These are phyloP conservation scores for Medauroidea extradentata DNA, from an alignment of 1,140 invertebrate genomes.

Conservation along the genomic window DNA sequence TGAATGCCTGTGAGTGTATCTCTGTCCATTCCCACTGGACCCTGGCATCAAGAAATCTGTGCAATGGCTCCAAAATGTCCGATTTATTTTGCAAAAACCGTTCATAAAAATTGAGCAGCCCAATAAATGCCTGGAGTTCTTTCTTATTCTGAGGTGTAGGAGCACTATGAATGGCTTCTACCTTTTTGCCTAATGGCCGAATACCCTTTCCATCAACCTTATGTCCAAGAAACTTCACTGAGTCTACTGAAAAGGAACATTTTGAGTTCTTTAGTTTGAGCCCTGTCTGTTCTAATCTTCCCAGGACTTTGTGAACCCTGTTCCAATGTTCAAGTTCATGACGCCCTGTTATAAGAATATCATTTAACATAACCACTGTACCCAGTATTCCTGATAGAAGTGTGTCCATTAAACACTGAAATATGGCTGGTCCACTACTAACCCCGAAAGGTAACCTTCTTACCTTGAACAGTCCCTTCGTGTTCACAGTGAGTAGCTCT, in stretches of 20 bases:
- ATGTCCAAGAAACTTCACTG: constrained; percentile 22
- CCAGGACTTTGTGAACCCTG: constrained; percentile 20
- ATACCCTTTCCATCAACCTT: constrained; percentile 23
- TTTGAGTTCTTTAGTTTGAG: too few relatives aligned
- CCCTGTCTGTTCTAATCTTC: background rate
- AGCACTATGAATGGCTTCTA: constrained; percentile 7
- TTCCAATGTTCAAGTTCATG: constrained; percentile 21
- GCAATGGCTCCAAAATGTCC: constrained; percentile 19
- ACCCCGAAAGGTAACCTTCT: constrained; percentile 39
- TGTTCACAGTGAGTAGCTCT: constrained; percentile 14
- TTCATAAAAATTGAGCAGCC: constrained; percentile 21
- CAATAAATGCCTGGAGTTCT: constrained; percentile 22
- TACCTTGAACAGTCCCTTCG: constrained; percentile 31
- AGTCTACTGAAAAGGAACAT: too few relatives aligned
- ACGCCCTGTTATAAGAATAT: constrained; percentile 25
- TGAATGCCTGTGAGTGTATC: constrained; percentile 28
- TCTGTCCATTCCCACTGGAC: constrained; percentile 25
- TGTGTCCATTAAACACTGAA: constrained; percentile 38
- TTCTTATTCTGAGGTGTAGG: constrained; percentile 18
- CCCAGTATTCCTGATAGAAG: constrained; percentile 24
- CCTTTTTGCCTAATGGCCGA: constrained; percentile 7
- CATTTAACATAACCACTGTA: constrained; percentile 26
- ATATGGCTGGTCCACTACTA: constrained; percentile 29
- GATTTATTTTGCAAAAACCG: constrained; percentile 35
- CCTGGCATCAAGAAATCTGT: constrained; percentile 23